phyloP scores from a whole-genome alignment of 1,140 invertebrate genomes.

The Tetramorium alpestre region DNA sequence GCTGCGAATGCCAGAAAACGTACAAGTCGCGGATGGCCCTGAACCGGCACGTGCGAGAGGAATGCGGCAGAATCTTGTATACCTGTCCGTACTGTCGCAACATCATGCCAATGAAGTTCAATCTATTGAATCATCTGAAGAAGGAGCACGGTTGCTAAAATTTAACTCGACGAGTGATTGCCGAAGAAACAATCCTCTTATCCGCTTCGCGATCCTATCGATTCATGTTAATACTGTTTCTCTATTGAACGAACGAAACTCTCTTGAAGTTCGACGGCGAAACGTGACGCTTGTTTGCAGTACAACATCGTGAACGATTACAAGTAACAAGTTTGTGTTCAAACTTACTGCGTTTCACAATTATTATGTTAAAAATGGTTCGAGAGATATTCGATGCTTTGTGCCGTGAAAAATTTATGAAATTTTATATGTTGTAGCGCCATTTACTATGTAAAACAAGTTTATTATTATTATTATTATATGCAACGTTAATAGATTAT shows the following conservation, averaged over 20 bases:
- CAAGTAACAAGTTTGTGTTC: not conserved
- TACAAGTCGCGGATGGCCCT: constrained; percentile 73
- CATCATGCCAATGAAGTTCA: constrained; percentile 76
- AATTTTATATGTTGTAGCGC: not conserved
- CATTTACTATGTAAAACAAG: not conserved
- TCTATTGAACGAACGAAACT: not conserved
- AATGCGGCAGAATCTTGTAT: constrained; percentile 75
- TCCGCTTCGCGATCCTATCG: not conserved
- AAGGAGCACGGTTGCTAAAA: constrained; percentile 71
- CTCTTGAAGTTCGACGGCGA: not conserved
- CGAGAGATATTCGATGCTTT: not conserved
- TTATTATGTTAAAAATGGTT: constrained; percentile 2
- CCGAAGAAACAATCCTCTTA: not conserved
- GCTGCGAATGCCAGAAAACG: constrained; percentile 73
- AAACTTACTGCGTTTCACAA: not conserved
- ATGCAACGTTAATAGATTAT: constrained; percentile 4
- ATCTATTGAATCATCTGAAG: constrained; percentile 73
- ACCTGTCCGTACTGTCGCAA: constrained; percentile 71
- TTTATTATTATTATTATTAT: constrained; percentile 18
- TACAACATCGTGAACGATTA: constrained; percentile 4
- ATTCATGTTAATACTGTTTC: not conserved
- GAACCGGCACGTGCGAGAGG: constrained; percentile 74
- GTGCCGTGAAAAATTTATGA: not conserved
- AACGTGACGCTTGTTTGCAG: constrained; percentile 20
- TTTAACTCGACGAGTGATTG: constrained; percentile 17